Conservation (phyloP, 2,888 invertebrate genomes). For the Galerucella calmariensis region DNA sequence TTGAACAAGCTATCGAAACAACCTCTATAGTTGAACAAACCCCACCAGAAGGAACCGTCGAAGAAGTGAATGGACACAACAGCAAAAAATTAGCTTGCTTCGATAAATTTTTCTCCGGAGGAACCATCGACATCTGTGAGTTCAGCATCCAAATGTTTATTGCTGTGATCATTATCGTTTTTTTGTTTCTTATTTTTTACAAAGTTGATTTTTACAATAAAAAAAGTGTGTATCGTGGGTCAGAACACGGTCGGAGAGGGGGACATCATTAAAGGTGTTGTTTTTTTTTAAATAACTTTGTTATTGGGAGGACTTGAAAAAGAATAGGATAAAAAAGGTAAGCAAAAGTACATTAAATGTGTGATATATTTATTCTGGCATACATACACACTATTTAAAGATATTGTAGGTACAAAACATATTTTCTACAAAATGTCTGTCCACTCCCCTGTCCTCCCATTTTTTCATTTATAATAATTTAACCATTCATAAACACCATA, state of each 20-base stretch:
- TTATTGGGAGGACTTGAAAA: no score
- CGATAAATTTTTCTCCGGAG: background rate
- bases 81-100: background rate
- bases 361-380: no score
- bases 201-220: slow-evolving; percentile 18
- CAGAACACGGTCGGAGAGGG: background rate
- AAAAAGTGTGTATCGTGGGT: slow-evolving; percentile 14
- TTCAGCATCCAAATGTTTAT: background rate
- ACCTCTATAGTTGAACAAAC: background rate
- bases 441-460: no score
- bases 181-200: slow-evolving; percentile 14
- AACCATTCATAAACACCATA: no score
- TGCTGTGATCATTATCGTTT: slow-evolving; percentile 5
- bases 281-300: no score
- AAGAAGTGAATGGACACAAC: background rate
- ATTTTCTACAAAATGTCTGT: no score
- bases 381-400: no score
- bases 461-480: no score
- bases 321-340: no score
- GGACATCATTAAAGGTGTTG: no score
- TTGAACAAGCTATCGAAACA: background rate
- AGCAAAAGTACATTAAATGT: no score
- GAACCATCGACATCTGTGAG: background rate
- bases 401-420: no score
- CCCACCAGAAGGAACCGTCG: background rate